A percentile compares a stretch with the other conserved stretches of the same genome.
These are phyloP conservation scores for Gulo gulo DNA, from an alignment of 2,113 vertebrate genomes.

Conservation along the genomic window DNA sequence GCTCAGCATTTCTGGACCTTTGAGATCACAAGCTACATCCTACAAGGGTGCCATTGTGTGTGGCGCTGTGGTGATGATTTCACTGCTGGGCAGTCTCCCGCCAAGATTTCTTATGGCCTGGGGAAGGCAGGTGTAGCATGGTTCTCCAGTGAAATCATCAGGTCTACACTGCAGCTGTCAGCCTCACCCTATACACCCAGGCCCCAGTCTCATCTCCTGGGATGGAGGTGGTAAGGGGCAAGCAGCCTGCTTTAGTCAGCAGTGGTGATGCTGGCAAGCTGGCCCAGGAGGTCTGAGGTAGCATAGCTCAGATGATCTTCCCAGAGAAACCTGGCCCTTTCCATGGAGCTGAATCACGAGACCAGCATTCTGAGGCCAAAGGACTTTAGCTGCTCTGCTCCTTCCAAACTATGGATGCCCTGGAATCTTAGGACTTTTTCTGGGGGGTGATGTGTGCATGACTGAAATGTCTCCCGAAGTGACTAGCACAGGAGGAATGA, in stretches of 20 bases:
- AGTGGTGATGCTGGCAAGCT: neutral
- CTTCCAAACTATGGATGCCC: neutral
- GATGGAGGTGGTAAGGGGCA: neutral
- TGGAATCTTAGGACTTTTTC: neutral
- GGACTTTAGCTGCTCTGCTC: neutral
- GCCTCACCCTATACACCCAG: slow-evolving; percentile 52
- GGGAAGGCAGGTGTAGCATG: slow-evolving; percentile 75
- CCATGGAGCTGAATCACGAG: neutral
- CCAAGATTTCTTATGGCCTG: slow-evolving; percentile 64
- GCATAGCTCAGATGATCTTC: neutral
- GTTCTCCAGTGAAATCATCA: slow-evolving; percentile 76
- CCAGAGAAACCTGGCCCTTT: neutral
- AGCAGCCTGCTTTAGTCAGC: neutral
- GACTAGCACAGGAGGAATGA: neutral
- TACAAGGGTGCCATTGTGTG: slow-evolving; percentile 60
- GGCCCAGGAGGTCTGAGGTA: neutral
- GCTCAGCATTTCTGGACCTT: neutral
- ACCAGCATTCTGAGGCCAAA: neutral
- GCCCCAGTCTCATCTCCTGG: neutral
- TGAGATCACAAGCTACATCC: slow-evolving; percentile 56
- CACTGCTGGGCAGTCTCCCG: slow-evolving; percentile 55
- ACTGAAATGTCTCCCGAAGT: neutral
- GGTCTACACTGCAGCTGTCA: slow-evolving; percentile 52
- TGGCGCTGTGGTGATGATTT: slow-evolving; percentile 71
- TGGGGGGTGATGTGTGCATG: neutral